Evolutionary conservation across 2,797 vertebrate species (phyloP).

Genomic region (Bovichtus variegatus): DNA sequence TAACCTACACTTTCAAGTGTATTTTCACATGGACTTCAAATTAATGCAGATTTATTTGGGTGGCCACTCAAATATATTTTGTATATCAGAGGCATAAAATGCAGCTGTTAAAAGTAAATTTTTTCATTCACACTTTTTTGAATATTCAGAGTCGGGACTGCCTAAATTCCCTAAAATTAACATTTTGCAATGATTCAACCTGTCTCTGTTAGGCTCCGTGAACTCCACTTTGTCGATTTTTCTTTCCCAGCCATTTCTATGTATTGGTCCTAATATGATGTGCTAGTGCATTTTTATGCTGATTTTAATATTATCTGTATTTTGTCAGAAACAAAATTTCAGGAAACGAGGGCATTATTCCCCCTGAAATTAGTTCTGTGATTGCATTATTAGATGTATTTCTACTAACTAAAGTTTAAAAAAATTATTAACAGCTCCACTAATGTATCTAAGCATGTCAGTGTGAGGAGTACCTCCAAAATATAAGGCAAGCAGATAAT

Average conservation of each 20-base stretch:
- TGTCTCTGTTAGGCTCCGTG: not conserved
- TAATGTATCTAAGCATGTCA: not conserved
- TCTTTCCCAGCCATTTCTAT: not conserved
- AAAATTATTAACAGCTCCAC: not conserved
- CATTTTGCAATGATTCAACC: not conserved
- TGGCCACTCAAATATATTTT: not conserved
- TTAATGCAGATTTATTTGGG: not conserved
- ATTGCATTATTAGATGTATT: not conserved
- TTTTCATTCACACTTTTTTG: not conserved
- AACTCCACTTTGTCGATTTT: not conserved
- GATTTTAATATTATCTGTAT: not conserved
- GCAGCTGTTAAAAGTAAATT: not conserved
- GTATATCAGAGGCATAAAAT: fast-evolving
- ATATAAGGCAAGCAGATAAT: not conserved
- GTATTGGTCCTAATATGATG: not conserved
- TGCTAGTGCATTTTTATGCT: not conserved
- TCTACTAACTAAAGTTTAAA: not conserved
- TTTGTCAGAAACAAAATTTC: not conserved
- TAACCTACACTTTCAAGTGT: not conserved
- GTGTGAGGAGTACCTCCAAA: not conserved
- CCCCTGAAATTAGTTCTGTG: not conserved
- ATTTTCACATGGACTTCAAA: not conserved
- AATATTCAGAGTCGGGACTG: no score
- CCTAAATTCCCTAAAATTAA: not conserved
- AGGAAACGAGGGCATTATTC: no score